A percentile compares a stretch with the other conserved stretches of the same genome.
These are phyloP conservation scores for Lamellibrachia columna DNA, from an alignment of 2,888 invertebrate genomes.

Conservation along the genomic window DNA sequence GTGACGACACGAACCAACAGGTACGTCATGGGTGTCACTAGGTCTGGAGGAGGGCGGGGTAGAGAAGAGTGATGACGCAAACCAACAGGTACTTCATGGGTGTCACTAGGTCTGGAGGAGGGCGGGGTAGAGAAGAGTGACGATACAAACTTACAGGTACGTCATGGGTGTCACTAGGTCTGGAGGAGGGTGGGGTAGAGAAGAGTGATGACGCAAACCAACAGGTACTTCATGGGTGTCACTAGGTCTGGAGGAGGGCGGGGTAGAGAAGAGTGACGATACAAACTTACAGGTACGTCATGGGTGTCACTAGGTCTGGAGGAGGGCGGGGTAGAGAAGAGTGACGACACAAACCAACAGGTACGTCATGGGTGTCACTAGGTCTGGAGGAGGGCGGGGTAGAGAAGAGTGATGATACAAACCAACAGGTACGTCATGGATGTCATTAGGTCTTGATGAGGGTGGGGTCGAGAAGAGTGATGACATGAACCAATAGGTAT, in stretches of 20 bases:
- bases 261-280: conserved; percentile 84
- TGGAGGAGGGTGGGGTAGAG: conserved; percentile 94
- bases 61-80: conserved; percentile 82
- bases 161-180: conserved; percentile 40
- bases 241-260: conserved; percentile 84
- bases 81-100: conserved; percentile 73
- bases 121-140: no score
- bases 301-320: conserved; percentile 59
- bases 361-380: conserved; percentile 46
- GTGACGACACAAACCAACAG: conserved; percentile 85
- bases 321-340: conserved; percentile 91
- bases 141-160: no score
- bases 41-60: conserved; percentile 87
- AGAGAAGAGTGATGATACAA: conserved; percentile 82
- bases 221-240: conserved; percentile 66
- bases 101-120: neutral
- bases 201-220: conserved; percentile 85
- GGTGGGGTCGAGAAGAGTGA: conserved; percentile 89
- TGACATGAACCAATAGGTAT: conserved; percentile 81
- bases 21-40: conserved; percentile 46
- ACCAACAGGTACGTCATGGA: conserved; percentile 73
- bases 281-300: conserved; percentile 78
- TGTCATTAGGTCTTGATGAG: conserved; percentile 73
- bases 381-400: conserved; percentile 91
- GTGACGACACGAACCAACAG: conserved; percentile 85